Evolutionary conservation across 2,797 vertebrate species (phyloP), one percentile per base, ranked within the genome.

Genomic region (Borostomias antarcticus): DNA sequence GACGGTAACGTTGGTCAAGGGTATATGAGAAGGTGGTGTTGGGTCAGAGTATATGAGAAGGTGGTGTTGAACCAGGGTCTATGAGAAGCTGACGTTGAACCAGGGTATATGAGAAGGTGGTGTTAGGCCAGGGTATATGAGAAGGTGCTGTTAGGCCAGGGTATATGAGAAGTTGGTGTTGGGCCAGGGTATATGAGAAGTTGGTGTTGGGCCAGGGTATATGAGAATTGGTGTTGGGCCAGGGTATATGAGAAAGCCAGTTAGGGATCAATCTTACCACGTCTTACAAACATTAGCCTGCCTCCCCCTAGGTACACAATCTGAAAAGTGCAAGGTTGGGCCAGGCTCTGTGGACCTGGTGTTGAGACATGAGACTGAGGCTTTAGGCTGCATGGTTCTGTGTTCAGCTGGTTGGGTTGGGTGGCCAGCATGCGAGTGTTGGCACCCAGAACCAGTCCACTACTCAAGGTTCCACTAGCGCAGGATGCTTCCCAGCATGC

Each of bases 251-350:
- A 83, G 85, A 78, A 82, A 76, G 80, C n/a, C 78, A 86, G 85
- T 89, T 89, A 86, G 59, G 86, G 76, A 87, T 86, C 85, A 88
- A 81, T 70, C 64, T 17, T 74, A 77, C 75, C 80, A 57, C 78
- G 76, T 88, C 89, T 88, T 85, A 87, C 84, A 85, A 78, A 64
- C 79, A 23, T 70, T 84, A 86, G 82, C 85, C 76, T 84, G 66
- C 78, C 83, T 85, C 78, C 85, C 82, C 73, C 76, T 76, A 71
- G 78, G 86, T 78, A 80, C 89, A 77, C 71, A 62, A 72, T 72
- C 78, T 62, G 72, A 91, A 87, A 89, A 91, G 89, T 90, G 88
- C 80, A 87, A 72, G 82, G 88, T 88, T 79, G 74, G 79, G 77
- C 70, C 51, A 74, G 72, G 63, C 60, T 35, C 61, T 61, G 62